Evolutionary conservation across 2,113 vertebrate species (phyloP).

Genomic region (Entomyzon cyanotis): DNA sequence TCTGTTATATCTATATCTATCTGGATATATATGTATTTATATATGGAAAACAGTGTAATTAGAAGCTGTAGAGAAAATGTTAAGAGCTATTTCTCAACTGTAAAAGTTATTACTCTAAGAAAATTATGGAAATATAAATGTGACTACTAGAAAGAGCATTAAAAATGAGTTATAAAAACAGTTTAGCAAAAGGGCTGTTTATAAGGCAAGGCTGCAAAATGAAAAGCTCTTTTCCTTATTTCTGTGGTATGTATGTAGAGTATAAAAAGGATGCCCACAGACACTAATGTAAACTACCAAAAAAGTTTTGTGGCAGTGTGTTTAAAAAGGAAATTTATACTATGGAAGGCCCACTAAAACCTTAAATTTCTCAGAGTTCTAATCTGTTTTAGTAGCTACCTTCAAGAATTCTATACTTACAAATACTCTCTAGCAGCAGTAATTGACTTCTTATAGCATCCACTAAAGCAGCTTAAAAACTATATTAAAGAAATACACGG

Average conservation of each 20-base stretch:
- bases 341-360: neutral
- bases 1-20: neutral
- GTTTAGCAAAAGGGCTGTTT: neutral
- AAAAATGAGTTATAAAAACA: neutral
- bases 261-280: neutral
- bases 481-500: neutral
- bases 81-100: neutral
- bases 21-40: neutral
- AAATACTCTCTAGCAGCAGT: neutral
- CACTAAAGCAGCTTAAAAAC: neutral
- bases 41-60: neutral
- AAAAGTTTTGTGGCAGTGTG: neutral
- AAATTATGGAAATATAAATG: fast-evolving
- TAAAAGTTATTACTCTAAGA: neutral
- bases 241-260: neutral
- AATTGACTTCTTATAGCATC: neutral
- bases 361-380: neutral
- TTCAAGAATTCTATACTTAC: neutral
- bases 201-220: neutral
- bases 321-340: neutral
- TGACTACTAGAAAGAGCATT: neutral
- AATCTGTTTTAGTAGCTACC: neutral
- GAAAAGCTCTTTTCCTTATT: neutral
- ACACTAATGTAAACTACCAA: neutral
- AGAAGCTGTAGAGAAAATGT: neutral